Conservation (phyloP, 2,888 invertebrate genomes). For the Eudemis profundana region DNA sequence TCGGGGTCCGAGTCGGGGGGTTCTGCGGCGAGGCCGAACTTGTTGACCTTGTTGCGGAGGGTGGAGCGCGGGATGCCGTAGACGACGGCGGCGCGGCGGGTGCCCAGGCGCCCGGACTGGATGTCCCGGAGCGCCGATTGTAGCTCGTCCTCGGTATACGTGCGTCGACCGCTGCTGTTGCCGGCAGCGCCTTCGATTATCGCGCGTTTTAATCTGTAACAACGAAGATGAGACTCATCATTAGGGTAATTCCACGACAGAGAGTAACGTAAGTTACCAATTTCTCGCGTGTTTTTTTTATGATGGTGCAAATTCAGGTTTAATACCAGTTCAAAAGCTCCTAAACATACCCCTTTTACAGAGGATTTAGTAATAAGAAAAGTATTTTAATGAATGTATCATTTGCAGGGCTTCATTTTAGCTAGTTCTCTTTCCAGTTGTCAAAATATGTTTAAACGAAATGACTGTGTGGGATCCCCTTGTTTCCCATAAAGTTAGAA, state of each 20-base stretch:
- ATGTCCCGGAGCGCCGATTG: constrained; percentile 97
- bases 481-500: no score
- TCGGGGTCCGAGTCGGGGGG: constrained; percentile 87
- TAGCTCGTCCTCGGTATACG: constrained; percentile 98
- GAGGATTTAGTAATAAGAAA: no score
- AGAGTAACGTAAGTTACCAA: no score
- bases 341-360: no score
- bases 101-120: constrained; percentile 96
- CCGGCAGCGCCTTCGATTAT: constrained; percentile 58
- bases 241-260: neutral
- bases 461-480: no score
- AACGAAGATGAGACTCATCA: constrained; percentile 51
- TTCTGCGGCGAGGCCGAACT: constrained; percentile 88
- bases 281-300: no score
- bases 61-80: constrained; percentile 99
- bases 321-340: no score
- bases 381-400: no score
- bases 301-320: no score
- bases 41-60: constrained; percentile 97
- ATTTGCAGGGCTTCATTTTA: no score
- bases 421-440: no score
- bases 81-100: constrained; percentile 96
- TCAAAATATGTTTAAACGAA: no score
- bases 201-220: constrained; percentile 78
- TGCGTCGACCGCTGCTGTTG: constrained; percentile 88